These are phyloP conservation scores for Arctia plantaginis DNA, from an alignment of 2,888 invertebrate species.

Conservation along the genomic window DNA sequence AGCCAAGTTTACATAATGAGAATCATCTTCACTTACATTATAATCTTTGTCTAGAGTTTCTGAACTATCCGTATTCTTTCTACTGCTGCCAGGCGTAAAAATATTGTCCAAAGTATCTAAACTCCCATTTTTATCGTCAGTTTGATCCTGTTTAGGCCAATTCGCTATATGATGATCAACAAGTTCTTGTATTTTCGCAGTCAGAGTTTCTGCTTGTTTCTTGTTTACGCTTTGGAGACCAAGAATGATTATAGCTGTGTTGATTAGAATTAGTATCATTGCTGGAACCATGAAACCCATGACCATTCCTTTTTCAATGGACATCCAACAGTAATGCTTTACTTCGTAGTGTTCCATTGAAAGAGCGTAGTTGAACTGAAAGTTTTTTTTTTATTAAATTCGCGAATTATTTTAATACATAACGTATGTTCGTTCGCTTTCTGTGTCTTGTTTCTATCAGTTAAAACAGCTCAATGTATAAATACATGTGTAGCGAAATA, in stretches of 20 bases:
- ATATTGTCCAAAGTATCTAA: slow-evolving; percentile 74
- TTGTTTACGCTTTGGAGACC: slow-evolving; percentile 82
- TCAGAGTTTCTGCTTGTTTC: slow-evolving; percentile 79
- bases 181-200: slow-evolving; percentile 79
- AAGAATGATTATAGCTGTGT: slow-evolving; percentile 87
- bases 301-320: slow-evolving; percentile 91
- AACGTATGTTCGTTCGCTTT: too few species aligned
- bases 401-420: background rate
- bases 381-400: slow-evolving; percentile 34
- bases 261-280: slow-evolving; percentile 88
- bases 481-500: too few species aligned
- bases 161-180: slow-evolving; percentile 78
- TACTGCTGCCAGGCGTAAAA: slow-evolving; percentile 75
- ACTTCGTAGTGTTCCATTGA: slow-evolving; percentile 91
- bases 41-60: slow-evolving; percentile 79
- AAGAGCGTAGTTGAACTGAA: slow-evolving; percentile 88
- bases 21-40: slow-evolving; percentile 75
- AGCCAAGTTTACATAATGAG: slow-evolving; percentile 68
- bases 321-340: slow-evolving; percentile 92
- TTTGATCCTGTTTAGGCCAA: slow-evolving; percentile 72
- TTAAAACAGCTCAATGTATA: background rate
- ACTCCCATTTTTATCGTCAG: slow-evolving; percentile 69
- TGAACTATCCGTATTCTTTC: slow-evolving; percentile 80
- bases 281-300: slow-evolving; percentile 91
- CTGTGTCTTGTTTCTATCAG: background rate